These are phyloP conservation scores for Eulemur mongoz DNA, from an alignment of 2,797 vertebrate genomes.

Conservation along the genomic window DNA sequence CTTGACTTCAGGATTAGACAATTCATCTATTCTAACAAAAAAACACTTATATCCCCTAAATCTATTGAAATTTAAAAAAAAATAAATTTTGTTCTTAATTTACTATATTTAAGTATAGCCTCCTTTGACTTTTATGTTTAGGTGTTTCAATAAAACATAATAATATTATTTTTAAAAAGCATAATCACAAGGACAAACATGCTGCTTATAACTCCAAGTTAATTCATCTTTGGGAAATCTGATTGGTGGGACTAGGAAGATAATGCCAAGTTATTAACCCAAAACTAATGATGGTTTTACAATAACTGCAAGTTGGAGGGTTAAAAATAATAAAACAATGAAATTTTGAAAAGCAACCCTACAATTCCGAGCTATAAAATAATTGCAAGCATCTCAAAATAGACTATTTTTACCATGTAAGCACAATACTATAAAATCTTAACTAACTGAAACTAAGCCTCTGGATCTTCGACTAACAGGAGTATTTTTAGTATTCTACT, in stretches of 20 bases:
- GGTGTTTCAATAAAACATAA: background rate
- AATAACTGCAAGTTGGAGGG: background rate
- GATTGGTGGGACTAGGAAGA: background rate
- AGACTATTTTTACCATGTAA: background rate
- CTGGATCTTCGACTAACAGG: background rate
- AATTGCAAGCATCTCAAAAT: background rate
- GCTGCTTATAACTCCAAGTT: background rate
- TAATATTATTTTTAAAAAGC: background rate
- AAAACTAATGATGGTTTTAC: conserved; percentile 6
- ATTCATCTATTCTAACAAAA: background rate
- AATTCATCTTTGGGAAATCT: background rate
- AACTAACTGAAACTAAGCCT: background rate
- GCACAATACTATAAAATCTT: background rate
- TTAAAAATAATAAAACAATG: background rate
- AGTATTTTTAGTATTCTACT: background rate
- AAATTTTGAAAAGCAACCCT: background rate
- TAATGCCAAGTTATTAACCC: background rate
- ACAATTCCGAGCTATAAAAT: background rate
- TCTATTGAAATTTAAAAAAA: background rate
- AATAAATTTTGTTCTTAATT: background rate
- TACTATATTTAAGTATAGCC: background rate
- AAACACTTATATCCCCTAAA: background rate
- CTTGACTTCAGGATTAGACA: background rate
- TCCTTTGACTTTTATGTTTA: background rate
- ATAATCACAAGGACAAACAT: background rate